Conservation (phyloP, 2,797 vertebrate genomes). For the Acanthurus lineatus region DNA sequence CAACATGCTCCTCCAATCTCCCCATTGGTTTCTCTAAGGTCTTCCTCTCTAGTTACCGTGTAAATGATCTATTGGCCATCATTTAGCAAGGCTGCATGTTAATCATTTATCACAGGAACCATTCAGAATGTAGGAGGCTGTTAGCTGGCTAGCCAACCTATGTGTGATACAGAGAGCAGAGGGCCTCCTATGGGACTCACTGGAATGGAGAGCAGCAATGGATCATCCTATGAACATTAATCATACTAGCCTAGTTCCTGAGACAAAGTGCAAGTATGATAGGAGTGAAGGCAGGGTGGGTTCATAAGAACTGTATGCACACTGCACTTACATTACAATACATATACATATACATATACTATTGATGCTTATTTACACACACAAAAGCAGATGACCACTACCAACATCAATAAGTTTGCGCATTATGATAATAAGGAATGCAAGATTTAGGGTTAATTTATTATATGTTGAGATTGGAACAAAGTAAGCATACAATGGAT, state of each 20-base stretch:
- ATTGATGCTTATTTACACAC: not conserved
- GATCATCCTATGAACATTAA: slow-evolving; percentile 76
- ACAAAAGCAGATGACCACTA: not conserved
- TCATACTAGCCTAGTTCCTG: slow-evolving; percentile 73
- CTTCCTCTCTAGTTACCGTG: slow-evolving; percentile 59
- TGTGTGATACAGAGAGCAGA: slow-evolving; percentile 61
- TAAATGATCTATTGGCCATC: slow-evolving; percentile 81
- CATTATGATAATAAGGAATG: not conserved
- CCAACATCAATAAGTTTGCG: not conserved
- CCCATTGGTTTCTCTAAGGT: slow-evolving; percentile 54
- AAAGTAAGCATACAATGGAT: not conserved
- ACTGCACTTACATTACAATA: not conserved
- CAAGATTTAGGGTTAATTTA: not conserved
- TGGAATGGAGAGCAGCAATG: slow-evolving; percentile 62
- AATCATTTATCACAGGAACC: slow-evolving; percentile 78
- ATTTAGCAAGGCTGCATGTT: slow-evolving; percentile 76
- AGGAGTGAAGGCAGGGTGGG: not conserved
- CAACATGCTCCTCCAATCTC: slow-evolving; percentile 31
- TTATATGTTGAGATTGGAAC: not conserved
- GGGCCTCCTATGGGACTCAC: slow-evolving; percentile 60
- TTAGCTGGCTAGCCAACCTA: slow-evolving; percentile 49
- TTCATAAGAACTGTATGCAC: slow-evolving; percentile 4
- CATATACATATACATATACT: not conserved
- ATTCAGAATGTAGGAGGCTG: slow-evolving; percentile 52
- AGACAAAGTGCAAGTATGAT: slow-evolving; percentile 54